phyloP scores from a whole-genome alignment of 2,113 vertebrate genomes.

The Ellobius talpinus region DNA sequence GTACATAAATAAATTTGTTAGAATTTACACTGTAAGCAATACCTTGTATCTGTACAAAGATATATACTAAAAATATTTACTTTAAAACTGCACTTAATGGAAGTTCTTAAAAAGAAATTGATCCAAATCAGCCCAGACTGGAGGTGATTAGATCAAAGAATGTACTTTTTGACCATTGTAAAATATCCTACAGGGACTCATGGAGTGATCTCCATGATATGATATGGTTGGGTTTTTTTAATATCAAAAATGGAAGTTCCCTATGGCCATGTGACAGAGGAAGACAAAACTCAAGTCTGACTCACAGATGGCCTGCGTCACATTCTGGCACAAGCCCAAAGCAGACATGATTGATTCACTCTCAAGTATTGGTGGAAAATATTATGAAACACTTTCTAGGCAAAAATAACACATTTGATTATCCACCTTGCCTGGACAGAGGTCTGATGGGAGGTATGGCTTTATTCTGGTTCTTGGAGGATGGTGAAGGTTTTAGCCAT shows the following conservation, averaged over 20 bases:
- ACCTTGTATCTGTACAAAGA: neutral
- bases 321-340: neutral
- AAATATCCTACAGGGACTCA: neutral
- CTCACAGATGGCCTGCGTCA: neutral
- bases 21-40: neutral
- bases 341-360: neutral
- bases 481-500: neutral
- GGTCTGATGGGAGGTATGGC: neutral
- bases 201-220: neutral
- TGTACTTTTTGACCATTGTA: neutral
- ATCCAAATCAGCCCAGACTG: neutral
- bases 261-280: neutral
- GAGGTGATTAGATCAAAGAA: neutral
- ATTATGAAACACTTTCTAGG: neutral
- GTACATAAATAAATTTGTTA: slow-evolving; percentile 16
- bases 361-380: neutral
- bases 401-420: slow-evolving; percentile 28
- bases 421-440: neutral
- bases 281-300: neutral
- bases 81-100: neutral
- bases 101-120: neutral
- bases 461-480: neutral
- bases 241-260: neutral
- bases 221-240: neutral
- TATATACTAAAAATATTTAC: neutral